Conservation (phyloP, 1,140 invertebrate species). For the Laodelphax striatellus region DNA sequence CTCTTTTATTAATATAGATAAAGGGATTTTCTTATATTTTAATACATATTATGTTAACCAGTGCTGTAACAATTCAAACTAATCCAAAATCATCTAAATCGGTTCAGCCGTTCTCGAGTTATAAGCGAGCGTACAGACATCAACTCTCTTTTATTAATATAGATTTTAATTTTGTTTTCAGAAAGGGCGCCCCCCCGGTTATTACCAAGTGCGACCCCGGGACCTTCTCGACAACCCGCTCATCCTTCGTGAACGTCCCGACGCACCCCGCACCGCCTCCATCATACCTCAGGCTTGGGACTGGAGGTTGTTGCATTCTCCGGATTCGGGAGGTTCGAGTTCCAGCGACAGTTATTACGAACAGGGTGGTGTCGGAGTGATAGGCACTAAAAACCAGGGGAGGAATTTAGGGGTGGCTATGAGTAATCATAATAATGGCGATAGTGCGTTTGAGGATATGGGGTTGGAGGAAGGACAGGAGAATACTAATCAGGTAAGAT, state of each 20-base stretch:
- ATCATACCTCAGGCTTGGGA: constrained; percentile 55
- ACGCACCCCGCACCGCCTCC: constrained; percentile 59
- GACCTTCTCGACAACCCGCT: constrained; percentile 51
- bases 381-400: no score
- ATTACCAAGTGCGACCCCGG: constrained; percentile 58
- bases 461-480: neutral
- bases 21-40: no score
- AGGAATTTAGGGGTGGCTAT: neutral
- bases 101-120: no score
- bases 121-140: no score
- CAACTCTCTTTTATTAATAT: no score
- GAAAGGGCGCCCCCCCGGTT: constrained; percentile 69
- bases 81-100: no score
- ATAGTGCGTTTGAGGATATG: constrained; percentile 13
- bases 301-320: constrained; percentile 35
- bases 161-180: no score
- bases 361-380: neutral
- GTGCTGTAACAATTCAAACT: no score
- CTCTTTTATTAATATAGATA: no score
- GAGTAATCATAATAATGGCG: neutral
- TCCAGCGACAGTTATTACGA: constrained; percentile 9
- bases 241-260: constrained; percentile 59
- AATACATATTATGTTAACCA: no score
- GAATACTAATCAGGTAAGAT: neutral
- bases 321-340: neutral